Base-by-base conservation (phyloP, 53 echinoderm and acorn worm species). In the Holothuria scabra region DNA sequence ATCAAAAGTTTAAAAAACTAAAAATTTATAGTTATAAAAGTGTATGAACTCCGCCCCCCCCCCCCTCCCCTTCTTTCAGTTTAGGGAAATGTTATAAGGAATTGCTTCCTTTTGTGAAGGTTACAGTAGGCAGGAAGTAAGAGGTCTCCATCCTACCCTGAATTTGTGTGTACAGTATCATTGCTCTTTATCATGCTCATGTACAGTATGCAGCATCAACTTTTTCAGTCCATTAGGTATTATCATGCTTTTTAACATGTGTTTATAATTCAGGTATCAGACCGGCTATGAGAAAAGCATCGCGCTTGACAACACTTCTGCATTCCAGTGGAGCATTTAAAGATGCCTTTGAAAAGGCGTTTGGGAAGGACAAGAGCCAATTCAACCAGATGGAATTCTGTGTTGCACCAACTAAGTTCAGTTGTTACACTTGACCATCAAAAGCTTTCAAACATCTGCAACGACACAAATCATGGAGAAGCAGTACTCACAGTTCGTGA, bases 251-350 rank as follows among this genome's bases (percentile, higher is more conserved):
- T n/a, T 35, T 35, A 66, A 66, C 66, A 24, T 25, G 28, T 26
- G 28, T 66, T 25, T 66, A 9, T 24, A 37, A 18, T 46, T 24
- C 8, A 37, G 35, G 49, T 35, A 71, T 34, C n/a, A 11, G 20
- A 38, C 28, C 23, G 1, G 67, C 59, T 21, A 87, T 82, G 37
- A 46, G 59, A 19, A 82, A 70, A 46, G 49, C 71, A 30, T 82
- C 82, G 10, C 81, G 56, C 5, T 22, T 89, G 48, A 66, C 79
- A 84, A 89, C 69, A 5, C 23, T 89, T 8, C 44, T 84, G 14
- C 89, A 84, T 35, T 55, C 29, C 12, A 76, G 79, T 20, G 66
- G 49, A 13, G 61, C 67, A 10, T 89, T 89, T 20, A 89, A 89
- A 46, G 80, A 89, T n/a, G 7, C n/a, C 9, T 74, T 74, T 85